phyloP scores from a whole-genome alignment of 2,113 vertebrate species.

The Eretmochelys imbricata region DNA sequence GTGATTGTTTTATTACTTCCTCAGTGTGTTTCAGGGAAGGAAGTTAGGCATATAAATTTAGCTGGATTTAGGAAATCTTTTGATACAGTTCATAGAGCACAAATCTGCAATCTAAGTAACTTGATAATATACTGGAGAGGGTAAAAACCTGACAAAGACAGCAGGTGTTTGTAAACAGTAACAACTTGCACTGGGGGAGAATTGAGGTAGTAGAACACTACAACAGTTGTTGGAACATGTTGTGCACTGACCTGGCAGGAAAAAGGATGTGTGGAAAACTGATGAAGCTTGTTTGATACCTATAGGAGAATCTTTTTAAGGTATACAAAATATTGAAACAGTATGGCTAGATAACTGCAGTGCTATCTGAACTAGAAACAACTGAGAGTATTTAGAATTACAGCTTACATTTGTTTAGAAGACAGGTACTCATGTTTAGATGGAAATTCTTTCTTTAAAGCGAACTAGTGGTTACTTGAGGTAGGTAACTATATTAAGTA shows the following conservation, averaged over 20 bases:
- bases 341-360: neutral
- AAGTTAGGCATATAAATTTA: slow-evolving; percentile 76
- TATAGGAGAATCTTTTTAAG: neutral
- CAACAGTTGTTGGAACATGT: neutral
- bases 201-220: neutral
- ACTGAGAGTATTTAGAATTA: neutral
- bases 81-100: slow-evolving; percentile 41
- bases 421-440: neutral
- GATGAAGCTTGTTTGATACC: neutral
- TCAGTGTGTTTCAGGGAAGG: slow-evolving; percentile 62
- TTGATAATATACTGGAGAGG: neutral
- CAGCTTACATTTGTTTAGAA: neutral
- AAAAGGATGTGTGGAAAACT: slow-evolving; percentile 25
- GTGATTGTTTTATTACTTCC: slow-evolving; percentile 73
- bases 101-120: slow-evolving; percentile 16
- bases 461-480: neutral
- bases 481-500: neutral
- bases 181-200: neutral
- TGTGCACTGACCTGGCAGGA: slow-evolving; percentile 47
- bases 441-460: neutral
- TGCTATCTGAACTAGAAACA: neutral
- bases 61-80: slow-evolving; percentile 68
- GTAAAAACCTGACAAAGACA: slow-evolving; percentile 22
- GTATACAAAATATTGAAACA: neutral
- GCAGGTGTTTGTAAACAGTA: neutral